These are phyloP conservation scores for Pristionchus mayeri DNA, from an alignment of 2,888 invertebrate species.

Conservation along the genomic window DNA sequence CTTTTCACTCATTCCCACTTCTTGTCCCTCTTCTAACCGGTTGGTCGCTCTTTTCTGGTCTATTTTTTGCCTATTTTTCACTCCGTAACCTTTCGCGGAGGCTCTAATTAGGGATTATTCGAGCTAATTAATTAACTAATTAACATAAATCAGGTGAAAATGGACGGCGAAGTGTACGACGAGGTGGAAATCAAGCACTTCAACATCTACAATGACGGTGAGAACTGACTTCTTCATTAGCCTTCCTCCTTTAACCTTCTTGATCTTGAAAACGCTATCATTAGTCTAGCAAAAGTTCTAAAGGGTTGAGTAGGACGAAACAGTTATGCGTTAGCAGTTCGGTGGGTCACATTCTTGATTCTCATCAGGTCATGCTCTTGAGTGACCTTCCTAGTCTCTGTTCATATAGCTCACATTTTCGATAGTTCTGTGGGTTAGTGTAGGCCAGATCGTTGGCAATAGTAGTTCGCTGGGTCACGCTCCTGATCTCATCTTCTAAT, in stretches of 20 bases:
- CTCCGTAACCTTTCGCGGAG: background rate
- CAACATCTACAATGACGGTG: conserved; percentile 19
- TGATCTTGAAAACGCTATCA: no score
- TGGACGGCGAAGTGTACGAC: conserved; percentile 35
- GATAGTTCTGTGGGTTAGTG: no score
- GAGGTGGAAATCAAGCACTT: background rate
- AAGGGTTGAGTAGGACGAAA: no score
- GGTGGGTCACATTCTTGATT: no score
- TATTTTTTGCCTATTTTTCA: background rate
- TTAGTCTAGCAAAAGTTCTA: no score
- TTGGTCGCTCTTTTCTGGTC: background rate
- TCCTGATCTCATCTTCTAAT: background rate
- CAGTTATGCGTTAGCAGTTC: no score
- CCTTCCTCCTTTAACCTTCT: no score
- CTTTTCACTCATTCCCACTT: background rate
- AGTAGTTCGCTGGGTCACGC: no score
- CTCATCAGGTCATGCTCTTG: no score
- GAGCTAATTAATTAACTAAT: background rate
- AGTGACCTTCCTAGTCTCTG: no score
- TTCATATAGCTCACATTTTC: no score
- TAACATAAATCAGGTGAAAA: background rate
- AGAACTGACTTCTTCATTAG: background rate
- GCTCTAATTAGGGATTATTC: background rate
- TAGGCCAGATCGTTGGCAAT: no score
- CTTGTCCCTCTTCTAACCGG: background rate